Percentiles rank a stretch among this genome's conserved stretches.
Evolutionary conservation across 2,888 invertebrate genomes (phyloP).

Genomic region (Parthenolecanium corni): DNA sequence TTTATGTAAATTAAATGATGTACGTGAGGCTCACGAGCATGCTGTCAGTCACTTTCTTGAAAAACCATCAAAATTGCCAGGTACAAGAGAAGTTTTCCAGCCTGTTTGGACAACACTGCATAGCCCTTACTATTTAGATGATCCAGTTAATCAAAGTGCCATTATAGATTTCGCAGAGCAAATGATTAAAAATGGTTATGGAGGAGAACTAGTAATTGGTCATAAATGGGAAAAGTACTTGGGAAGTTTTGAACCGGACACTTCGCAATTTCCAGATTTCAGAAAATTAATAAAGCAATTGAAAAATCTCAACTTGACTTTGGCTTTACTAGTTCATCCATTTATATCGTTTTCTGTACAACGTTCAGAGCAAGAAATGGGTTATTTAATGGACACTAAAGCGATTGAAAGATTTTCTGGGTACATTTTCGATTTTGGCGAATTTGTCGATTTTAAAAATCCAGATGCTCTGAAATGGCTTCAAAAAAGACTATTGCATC

Average conservation of each 20-base stretch:
- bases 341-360: conserved; percentile 52
- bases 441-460: conserved; percentile 63
- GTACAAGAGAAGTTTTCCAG: conserved; percentile 56
- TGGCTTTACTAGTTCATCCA: conserved; percentile 85
- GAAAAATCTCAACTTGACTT: conserved; percentile 52
- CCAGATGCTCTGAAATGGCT: conserved; percentile 47
- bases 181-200: conserved; percentile 45
- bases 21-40: conserved; percentile 51
- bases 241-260: conserved; percentile 57
- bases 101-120: conserved; percentile 89
- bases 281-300: conserved; percentile 49
- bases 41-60: conserved; percentile 51
- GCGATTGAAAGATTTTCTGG: conserved; percentile 56
- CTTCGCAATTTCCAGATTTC: conserved; percentile 56
- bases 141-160: conserved; percentile 50
- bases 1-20: conserved; percentile 49
- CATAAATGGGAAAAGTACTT: conserved; percentile 80
- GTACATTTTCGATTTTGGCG: conserved; percentile 45
- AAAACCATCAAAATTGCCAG: conserved; percentile 50
- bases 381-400: conserved; percentile 55
- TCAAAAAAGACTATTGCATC: conserved; percentile 40
- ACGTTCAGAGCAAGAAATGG: conserved; percentile 47
- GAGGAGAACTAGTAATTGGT: conserved; percentile 73
- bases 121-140: conserved; percentile 64
- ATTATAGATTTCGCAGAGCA: conserved; percentile 55